A percentile compares a stretch with the other conserved stretches of the same genome.
These are phyloP conservation scores for Cacoxenus indagator DNA, from an alignment of 2,888 invertebrate species.

Conservation along the genomic window DNA sequence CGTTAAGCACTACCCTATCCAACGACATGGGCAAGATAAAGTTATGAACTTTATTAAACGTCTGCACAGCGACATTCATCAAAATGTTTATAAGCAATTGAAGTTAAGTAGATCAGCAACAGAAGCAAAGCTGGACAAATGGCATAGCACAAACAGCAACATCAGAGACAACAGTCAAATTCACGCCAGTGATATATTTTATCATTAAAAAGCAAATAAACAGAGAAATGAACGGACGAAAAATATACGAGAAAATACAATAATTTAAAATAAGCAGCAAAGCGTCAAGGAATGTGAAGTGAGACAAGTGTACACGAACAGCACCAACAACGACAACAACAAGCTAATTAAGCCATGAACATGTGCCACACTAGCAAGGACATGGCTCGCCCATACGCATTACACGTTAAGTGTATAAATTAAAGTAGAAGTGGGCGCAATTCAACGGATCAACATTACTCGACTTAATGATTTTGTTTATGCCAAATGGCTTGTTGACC, in stretches of 20 bases:
- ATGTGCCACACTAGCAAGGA: neutral
- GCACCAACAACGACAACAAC: no score
- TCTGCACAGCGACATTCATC: neutral
- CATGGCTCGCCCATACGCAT: neutral
- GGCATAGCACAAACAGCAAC: neutral
- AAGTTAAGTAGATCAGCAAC: neutral
- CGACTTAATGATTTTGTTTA: conserved; percentile 4
- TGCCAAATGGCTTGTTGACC: neutral
- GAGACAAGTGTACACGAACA: neutral
- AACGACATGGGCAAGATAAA: neutral
- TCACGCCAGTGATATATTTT: neutral
- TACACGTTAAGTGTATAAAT: neutral
- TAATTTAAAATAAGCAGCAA: neutral
- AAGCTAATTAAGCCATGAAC: neutral
- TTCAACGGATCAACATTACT: no score
- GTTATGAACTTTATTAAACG: neutral
- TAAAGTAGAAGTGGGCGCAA: neutral
- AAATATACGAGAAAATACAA: neutral
- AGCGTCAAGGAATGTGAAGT: neutral
- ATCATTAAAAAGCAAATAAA: neutral
- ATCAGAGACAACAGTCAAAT: neutral
- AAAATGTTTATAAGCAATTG: conserved; percentile 10
- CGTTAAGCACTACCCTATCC: neutral
- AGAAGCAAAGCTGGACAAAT: neutral
- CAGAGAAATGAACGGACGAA: neutral